phyloP scores from a whole-genome alignment of 2,113 vertebrate genomes.

The Aix galericulata region DNA sequence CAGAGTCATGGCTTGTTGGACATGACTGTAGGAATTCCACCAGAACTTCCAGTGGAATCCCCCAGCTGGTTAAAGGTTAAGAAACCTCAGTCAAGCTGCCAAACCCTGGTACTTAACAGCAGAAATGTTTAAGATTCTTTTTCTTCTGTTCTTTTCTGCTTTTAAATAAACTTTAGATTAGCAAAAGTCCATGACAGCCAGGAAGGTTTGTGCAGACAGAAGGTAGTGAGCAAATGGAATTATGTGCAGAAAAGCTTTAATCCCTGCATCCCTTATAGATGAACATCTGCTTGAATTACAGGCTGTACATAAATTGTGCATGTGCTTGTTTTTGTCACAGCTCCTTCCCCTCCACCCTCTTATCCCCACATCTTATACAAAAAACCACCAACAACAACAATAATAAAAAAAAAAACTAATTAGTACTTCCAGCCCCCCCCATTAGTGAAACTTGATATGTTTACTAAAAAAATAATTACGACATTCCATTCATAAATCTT shows the following conservation, averaged over 20 bases:
- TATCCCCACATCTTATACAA: constrained; percentile 78
- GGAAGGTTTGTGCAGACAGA: constrained; percentile 78
- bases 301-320: constrained; percentile 82
- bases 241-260: constrained; percentile 82
- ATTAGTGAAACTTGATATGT: constrained; percentile 87
- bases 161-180: constrained; percentile 61
- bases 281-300: constrained; percentile 90
- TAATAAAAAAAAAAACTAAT: constrained; percentile 83
- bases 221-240: constrained; percentile 84
- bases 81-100: not conserved
- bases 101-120: not conserved
- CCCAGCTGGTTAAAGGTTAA: not conserved
- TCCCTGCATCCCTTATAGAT: constrained; percentile 83
- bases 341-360: constrained; percentile 44
- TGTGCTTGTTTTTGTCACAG: constrained; percentile 88
- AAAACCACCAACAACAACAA: constrained; percentile 70
- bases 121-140: not conserved
- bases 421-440: constrained; percentile 87
- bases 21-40: not conserved
- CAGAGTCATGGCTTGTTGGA: not conserved
- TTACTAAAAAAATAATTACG: constrained; percentile 87
- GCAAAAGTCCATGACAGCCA: constrained; percentile 67
- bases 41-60: not conserved
- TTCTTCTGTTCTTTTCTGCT: not conserved
- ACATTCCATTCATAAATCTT: constrained; percentile 93